Percentiles rank a stretch among this genome's conserved stretches.
These are phyloP conservation scores for Bombus sibiricus DNA, from an alignment of 1,140 invertebrate species.

Conservation along the genomic window DNA sequence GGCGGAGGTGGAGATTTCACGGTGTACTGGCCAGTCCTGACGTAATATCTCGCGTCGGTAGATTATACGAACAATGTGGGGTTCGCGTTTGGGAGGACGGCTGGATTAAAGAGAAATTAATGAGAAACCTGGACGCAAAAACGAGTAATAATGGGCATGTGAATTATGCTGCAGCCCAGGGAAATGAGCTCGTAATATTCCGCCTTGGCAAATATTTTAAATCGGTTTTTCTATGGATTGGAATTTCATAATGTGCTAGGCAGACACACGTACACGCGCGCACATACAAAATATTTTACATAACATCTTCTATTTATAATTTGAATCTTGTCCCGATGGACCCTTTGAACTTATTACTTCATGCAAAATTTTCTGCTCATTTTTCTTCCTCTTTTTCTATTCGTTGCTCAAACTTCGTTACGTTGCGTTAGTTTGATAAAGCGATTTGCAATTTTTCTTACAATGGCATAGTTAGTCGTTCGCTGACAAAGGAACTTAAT, in stretches of 20 bases:
- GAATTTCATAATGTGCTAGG: constrained; percentile 28
- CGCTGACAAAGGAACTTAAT: neutral
- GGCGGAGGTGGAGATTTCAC: constrained; percentile 1
- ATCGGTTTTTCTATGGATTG: constrained; percentile 39
- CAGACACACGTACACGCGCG: neutral
- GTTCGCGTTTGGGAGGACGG: constrained; percentile 29
- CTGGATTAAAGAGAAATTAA: constrained; percentile 65
- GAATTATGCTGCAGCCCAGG: constrained; percentile 48
- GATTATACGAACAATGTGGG: constrained; percentile 57
- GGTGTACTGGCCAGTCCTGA: constrained; percentile 1
- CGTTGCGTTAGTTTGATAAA: neutral
- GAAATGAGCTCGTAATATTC: neutral
- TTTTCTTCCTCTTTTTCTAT: neutral
- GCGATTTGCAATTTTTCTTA: neutral
- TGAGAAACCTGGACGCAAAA: constrained; percentile 43
- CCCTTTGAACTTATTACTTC: neutral
- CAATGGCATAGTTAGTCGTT: neutral
- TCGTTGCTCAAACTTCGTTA: neutral
- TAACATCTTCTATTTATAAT: neutral
- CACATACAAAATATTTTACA: neutral
- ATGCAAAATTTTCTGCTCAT: neutral
- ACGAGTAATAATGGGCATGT: constrained; percentile 54
- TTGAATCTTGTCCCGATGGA: neutral
- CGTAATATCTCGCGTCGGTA: constrained; percentile 48
- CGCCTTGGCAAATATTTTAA: constrained; percentile 24